phyloP scores from a whole-genome alignment of 2,888 invertebrate genomes.

The Rotaria sp. region DNA sequence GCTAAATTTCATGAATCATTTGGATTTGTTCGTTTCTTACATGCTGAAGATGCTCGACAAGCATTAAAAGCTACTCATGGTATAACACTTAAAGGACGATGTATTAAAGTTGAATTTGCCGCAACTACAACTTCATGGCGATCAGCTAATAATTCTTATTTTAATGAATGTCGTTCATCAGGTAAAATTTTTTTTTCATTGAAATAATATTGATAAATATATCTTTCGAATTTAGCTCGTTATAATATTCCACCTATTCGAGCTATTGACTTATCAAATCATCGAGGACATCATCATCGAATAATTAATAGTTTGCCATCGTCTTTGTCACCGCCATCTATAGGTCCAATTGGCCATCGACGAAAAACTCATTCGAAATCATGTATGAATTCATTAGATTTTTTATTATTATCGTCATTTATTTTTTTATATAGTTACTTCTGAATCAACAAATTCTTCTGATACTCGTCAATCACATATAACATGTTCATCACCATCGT shows the following conservation, averaged over 20 bases:
- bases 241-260: conserved; percentile 19
- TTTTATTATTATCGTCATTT: background rate
- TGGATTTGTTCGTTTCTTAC: conserved; percentile 20
- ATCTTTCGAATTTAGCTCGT: background rate
- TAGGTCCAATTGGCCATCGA: background rate
- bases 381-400: background rate
- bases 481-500: background rate
- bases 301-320: background rate
- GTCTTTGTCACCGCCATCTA: background rate
- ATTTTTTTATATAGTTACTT: background rate
- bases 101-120: conserved; percentile 26
- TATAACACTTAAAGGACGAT: background rate
- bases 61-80: conserved; percentile 25
- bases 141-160: background rate
- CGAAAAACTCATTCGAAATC: background rate
- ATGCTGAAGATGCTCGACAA: conserved; percentile 7
- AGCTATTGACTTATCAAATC: background rate
- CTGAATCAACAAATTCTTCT: background rate
- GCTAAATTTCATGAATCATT: conserved; percentile 16
- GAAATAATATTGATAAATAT: background rate
- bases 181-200: background rate
- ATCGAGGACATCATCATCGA: background rate
- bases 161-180: background rate
- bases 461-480: background rate
- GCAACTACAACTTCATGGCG: background rate